A percentile compares a stretch with the other conserved stretches of the same genome.
Conservation (phyloP, 2,797 vertebrate genomes). For the Prunella strophiata region DNA sequence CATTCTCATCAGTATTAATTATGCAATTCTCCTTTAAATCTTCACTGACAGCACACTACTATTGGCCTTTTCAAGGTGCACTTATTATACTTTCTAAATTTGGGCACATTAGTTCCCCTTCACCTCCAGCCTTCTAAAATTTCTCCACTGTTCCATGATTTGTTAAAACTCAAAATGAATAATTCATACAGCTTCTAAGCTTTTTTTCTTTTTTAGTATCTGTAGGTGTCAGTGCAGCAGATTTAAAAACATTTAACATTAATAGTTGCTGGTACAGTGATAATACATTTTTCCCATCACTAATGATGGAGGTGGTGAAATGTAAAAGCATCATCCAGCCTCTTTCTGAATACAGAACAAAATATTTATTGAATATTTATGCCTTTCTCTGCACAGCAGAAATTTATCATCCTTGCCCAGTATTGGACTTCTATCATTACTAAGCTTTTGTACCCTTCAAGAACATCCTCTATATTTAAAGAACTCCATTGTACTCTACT, state of each 20-base stretch:
- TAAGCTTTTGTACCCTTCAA: constrained; percentile 25
- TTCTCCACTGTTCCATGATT: constrained; percentile 3
- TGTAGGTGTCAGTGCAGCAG: constrained; percentile 35
- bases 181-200: constrained; percentile 28
- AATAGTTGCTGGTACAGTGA: constrained; percentile 31
- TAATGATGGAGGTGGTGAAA: constrained; percentile 48
- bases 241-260: constrained; percentile 47
- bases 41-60: background rate
- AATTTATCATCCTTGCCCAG: constrained; percentile 7
- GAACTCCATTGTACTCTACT: constrained; percentile 5
- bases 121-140: constrained; percentile 4
- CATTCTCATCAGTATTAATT: background rate
- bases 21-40: background rate
- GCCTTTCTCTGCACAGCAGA: constrained; percentile 18
- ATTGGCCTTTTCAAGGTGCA: background rate
- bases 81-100: constrained; percentile 29
- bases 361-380: constrained; percentile 64
- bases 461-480: constrained; percentile 39
- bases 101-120: constrained; percentile 5
- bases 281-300: constrained; percentile 39
- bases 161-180: constrained; percentile 40
- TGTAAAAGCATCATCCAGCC: constrained; percentile 36
- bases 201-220: constrained; percentile 27
- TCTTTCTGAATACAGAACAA: constrained; percentile 48
- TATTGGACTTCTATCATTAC: constrained; percentile 30